A percentile compares a stretch with the other conserved stretches of the same genome.
Conservation (phyloP, 64 coral and sea anemone species). For the Dendrophyllia cribrosa region DNA sequence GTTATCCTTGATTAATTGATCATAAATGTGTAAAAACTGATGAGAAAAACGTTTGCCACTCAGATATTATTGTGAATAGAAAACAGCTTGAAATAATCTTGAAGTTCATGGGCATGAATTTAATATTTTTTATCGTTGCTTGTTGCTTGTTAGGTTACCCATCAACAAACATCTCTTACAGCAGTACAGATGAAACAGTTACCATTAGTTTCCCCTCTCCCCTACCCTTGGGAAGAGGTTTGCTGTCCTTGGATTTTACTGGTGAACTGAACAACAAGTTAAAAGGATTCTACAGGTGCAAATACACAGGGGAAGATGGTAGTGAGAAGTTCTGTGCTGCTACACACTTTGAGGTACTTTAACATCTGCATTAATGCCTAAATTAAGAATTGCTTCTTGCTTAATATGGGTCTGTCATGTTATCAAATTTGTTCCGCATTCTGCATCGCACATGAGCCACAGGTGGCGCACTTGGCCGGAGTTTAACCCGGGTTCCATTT, state of each 20-base stretch:
- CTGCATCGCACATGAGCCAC: no score
- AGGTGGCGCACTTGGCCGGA: no score
- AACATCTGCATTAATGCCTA: background rate
- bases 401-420: no score
- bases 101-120: no score
- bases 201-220: conserved; percentile 71
- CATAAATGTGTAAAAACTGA: no score
- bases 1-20: no score
- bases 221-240: conserved; percentile 74
- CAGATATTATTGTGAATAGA: no score
- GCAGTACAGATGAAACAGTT: conserved; percentile 79
- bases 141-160: background rate
- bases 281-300: conserved; percentile 99
- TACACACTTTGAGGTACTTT: conserved; percentile 94
- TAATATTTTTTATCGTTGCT: background rate
- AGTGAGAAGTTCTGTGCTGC: conserved; percentile 95
- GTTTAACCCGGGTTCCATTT: no score
- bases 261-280: conserved; percentile 97
- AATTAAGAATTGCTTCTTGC: background rate
- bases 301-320: conserved; percentile 82
- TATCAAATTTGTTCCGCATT: no score
- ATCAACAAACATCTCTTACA: conserved; percentile 64
- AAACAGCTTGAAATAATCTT: no score
- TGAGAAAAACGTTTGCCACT: no score
- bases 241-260: conserved; percentile 84